Percentiles rank a stretch among this genome's conserved stretches.
phyloP scores from a whole-genome alignment of 2,888 invertebrate species.

The Agonopterix arenella region DNA sequence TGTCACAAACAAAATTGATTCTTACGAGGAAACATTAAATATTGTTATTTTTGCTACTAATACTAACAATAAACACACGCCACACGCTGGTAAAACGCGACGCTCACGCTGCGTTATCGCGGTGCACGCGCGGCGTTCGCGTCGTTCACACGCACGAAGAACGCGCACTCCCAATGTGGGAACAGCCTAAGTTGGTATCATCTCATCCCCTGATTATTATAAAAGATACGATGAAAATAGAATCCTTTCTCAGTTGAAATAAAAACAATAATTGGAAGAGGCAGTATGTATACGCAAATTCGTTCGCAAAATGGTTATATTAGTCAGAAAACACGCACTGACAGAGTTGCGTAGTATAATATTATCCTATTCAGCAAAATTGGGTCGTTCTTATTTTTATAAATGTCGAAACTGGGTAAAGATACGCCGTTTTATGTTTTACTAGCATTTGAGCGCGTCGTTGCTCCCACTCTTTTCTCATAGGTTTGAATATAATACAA shows the following conservation, averaged over 20 bases:
- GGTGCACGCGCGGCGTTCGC: too few relatives aligned
- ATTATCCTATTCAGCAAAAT: conserved; percentile 37
- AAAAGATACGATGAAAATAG: not conserved
- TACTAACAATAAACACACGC: too few relatives aligned
- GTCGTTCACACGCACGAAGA: too few relatives aligned
- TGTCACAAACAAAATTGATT: too few relatives aligned
- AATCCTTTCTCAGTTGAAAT: conserved; percentile 7
- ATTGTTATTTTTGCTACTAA: too few relatives aligned
- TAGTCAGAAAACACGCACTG: conserved; percentile 54
- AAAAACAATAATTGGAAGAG: conserved; percentile 20
- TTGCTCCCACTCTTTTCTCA: too few relatives aligned
- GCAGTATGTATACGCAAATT: conserved; percentile 1
- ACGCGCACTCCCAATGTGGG: too few relatives aligned
- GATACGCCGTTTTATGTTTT: conserved; percentile 22
- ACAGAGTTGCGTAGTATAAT: conserved; percentile 19
- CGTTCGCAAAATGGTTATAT: conserved; percentile 53
- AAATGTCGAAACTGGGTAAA: conserved; percentile 30
- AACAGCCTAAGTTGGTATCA: too few relatives aligned
- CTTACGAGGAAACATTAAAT: too few relatives aligned
- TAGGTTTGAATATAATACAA: too few relatives aligned
- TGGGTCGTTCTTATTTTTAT: conserved; percentile 49
- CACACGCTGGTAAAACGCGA: too few relatives aligned
- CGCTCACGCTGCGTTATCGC: too few relatives aligned
- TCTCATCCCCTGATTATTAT: not conserved
- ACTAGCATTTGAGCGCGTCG: conserved; percentile 1